These are phyloP conservation scores for Molossus alvarezi DNA, from an alignment of 2,797 vertebrate species.

Conservation along the genomic window DNA sequence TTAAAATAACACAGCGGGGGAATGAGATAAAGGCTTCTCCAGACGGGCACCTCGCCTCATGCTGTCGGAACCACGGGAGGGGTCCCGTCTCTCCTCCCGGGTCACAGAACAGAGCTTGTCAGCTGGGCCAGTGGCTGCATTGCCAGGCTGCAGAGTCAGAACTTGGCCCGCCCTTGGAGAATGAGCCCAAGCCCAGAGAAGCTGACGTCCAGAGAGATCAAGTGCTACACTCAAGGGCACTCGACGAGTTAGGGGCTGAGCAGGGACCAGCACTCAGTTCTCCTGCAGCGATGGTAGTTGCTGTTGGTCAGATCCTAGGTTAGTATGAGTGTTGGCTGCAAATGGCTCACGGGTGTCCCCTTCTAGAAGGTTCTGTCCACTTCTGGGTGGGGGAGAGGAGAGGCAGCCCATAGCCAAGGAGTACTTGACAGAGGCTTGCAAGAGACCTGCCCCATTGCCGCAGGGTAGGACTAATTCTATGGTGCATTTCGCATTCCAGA, in stretches of 20 bases:
- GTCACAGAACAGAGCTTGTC: background rate
- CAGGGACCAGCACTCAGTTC: background rate
- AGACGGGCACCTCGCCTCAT: conserved; percentile 41
- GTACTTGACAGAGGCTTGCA: background rate
- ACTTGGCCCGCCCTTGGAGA: background rate
- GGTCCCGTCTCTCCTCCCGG: background rate
- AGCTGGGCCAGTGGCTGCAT: background rate
- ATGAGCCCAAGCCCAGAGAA: background rate
- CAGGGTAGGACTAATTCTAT: background rate
- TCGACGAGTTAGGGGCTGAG: background rate
- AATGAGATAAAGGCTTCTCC: conserved; percentile 74
- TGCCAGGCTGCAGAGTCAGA: background rate
- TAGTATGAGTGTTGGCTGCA: background rate
- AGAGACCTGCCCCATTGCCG: background rate
- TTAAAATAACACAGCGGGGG: conserved; percentile 83
- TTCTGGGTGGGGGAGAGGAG: no score
- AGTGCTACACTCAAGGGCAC: background rate
- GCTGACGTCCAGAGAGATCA: background rate
- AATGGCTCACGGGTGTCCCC: background rate
- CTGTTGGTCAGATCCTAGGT: background rate
- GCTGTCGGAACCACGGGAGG: background rate
- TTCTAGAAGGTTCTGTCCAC: background rate
- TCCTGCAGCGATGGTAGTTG: no score
- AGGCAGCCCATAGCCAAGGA: background rate
- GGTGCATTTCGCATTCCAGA: background rate